These are phyloP conservation scores for Montipora sp. DNA, from an alignment of 64 coral and sea anemone species.

Conservation along the genomic window DNA sequence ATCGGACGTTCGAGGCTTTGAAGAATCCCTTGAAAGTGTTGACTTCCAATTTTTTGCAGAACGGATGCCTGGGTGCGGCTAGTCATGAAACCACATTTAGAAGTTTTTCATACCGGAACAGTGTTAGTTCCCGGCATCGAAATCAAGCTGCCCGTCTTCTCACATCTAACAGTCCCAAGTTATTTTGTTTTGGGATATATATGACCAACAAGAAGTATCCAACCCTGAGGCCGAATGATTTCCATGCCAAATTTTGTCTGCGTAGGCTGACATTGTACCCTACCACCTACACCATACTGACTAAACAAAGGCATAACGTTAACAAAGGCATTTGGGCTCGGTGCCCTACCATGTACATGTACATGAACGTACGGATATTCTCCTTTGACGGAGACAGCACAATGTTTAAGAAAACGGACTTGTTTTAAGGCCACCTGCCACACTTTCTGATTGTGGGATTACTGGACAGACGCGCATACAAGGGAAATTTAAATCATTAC, in stretches of 20 bases:
- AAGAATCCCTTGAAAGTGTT: background rate
- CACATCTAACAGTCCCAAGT: no score
- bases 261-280: background rate
- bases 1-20: background rate
- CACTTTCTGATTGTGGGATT: no score
- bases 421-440: background rate
- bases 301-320: background rate
- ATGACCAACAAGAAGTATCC: no score
- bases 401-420: no score
- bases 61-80: no score
- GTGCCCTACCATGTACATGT: background rate
- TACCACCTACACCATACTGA: background rate
- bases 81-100: no score
- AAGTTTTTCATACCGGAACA: no score
- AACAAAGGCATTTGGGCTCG: background rate
- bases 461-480: no score
- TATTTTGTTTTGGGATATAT: no score
- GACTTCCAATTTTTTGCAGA: background rate
- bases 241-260: background rate
- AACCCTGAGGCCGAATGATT: background rate
- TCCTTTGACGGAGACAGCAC: no score
- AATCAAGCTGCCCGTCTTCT: no score
- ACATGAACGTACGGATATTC: background rate
- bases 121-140: no score
- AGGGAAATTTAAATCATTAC: background rate